Evolutionary conservation across 2,888 invertebrate species (phyloP).

Genomic region (Tortricodes alternella): DNA sequence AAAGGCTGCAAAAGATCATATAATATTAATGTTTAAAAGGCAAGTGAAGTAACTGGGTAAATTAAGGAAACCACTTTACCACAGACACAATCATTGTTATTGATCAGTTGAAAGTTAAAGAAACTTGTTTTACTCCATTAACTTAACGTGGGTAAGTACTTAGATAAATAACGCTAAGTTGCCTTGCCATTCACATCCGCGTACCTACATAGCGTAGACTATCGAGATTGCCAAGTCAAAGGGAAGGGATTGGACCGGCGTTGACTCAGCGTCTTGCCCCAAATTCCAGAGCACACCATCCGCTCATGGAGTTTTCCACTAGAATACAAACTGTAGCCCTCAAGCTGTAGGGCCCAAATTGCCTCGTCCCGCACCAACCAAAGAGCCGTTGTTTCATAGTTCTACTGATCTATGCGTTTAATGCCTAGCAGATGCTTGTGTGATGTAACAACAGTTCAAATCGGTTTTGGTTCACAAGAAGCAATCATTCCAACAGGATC

Average conservation of each 20-base stretch:
- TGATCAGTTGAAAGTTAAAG: neutral
- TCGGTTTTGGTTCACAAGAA: slow-evolving; percentile 38
- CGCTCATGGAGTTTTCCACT: slow-evolving; percentile 44
- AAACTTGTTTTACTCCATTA: slow-evolving; percentile 11
- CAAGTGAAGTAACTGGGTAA: no score
- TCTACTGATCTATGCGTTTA: slow-evolving; percentile 55
- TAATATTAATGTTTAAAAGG: no score
- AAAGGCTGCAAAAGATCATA: no score
- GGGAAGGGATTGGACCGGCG: slow-evolving; percentile 73
- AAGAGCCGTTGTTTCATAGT: slow-evolving; percentile 66
- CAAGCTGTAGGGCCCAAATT: slow-evolving; percentile 45
- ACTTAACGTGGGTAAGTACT: slow-evolving; percentile 1
- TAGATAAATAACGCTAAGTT: slow-evolving; percentile 16
- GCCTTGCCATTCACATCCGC: slow-evolving; percentile 47
- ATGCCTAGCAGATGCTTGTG: slow-evolving; percentile 66
- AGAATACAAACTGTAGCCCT: slow-evolving; percentile 51
- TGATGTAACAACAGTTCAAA: slow-evolving; percentile 46
- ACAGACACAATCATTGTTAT: neutral
- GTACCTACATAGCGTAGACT: slow-evolving; percentile 29
- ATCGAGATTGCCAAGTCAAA: slow-evolving; percentile 57
- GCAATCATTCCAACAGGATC: slow-evolving; percentile 22
- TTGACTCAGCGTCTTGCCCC: slow-evolving; percentile 79
- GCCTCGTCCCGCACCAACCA: slow-evolving; percentile 39
- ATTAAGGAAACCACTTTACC: no score
- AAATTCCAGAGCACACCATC: slow-evolving; percentile 78